These are phyloP conservation scores for Atherinosoma microstoma DNA, from an alignment of 2,797 vertebrate genomes.

Conservation along the genomic window DNA sequence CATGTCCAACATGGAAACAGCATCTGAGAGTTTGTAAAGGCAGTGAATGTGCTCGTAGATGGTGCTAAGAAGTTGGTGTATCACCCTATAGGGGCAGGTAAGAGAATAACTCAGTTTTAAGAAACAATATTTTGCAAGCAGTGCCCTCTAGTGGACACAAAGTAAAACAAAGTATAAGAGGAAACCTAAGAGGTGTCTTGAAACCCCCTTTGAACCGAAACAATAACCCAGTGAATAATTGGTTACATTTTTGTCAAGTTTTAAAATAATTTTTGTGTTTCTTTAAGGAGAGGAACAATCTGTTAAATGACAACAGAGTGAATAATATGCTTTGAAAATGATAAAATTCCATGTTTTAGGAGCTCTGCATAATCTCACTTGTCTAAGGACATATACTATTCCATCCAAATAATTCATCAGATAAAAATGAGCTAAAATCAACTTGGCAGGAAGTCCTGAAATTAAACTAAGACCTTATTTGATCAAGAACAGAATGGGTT, in stretches of 20 bases:
- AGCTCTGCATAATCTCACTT: neutral
- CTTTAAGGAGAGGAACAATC: neutral
- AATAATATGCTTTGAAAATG: neutral
- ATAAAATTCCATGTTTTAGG: neutral
- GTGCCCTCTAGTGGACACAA: constrained; percentile 63
- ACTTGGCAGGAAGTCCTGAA: neutral
- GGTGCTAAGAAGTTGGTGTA: constrained; percentile 90
- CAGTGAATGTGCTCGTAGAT: constrained; percentile 94
- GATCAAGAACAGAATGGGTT: neutral
- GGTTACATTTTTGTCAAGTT: neutral
- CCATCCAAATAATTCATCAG: neutral
- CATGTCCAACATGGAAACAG: constrained; percentile 99
- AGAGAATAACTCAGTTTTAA: neutral
- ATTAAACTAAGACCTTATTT: neutral
- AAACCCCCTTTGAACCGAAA: neutral
- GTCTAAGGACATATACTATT: neutral
- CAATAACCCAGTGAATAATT: neutral
- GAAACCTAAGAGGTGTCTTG: neutral
- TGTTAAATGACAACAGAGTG: neutral
- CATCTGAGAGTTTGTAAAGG: constrained; percentile 94
- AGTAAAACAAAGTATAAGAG: neutral
- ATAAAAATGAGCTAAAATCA: constrained; percentile 1
- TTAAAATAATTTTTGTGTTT: neutral
- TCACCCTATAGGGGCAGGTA: constrained; percentile 83
- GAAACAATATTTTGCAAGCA: constrained; percentile 23